phyloP scores from a whole-genome alignment of 2,113 vertebrate species.

The Dromas ardeola region DNA sequence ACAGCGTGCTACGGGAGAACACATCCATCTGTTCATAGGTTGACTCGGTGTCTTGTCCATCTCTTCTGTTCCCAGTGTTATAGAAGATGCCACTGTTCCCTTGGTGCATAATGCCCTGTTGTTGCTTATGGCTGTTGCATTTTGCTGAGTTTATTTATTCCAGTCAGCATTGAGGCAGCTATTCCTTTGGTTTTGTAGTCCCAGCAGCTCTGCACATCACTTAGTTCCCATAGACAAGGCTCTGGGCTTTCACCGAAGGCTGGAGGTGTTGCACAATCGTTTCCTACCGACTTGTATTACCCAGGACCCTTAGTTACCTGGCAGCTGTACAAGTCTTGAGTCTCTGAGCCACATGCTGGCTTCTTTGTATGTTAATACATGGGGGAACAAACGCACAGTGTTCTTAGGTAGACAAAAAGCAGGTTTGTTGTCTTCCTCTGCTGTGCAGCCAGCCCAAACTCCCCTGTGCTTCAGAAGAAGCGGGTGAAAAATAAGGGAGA shows the following conservation, averaged over 20 bases:
- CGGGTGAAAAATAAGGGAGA: not conserved
- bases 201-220: not conserved
- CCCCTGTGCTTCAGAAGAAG: not conserved
- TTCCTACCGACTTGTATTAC: not conserved
- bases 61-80: not conserved
- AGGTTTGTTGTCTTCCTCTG: not conserved
- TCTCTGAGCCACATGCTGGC: not conserved
- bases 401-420: not conserved
- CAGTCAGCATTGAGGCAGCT: not conserved
- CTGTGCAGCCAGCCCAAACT: not conserved
- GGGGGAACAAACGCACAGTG: not conserved
- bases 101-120: not conserved
- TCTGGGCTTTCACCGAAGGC: not conserved
- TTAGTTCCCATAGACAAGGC: not conserved
- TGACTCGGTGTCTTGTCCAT: constrained; percentile 5
- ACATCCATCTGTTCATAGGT: not conserved
- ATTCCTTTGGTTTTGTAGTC: not conserved
- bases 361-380: not conserved
- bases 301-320: not conserved
- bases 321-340: not conserved
- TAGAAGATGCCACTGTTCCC: not conserved
- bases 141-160: not conserved
- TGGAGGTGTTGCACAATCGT: not conserved
- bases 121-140: not conserved
- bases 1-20: not conserved